These are phyloP conservation scores for Pelagia noctiluca DNA, from an alignment of 30 jellyfish, hydroid and myxozoan species.

Conservation along the genomic window DNA sequence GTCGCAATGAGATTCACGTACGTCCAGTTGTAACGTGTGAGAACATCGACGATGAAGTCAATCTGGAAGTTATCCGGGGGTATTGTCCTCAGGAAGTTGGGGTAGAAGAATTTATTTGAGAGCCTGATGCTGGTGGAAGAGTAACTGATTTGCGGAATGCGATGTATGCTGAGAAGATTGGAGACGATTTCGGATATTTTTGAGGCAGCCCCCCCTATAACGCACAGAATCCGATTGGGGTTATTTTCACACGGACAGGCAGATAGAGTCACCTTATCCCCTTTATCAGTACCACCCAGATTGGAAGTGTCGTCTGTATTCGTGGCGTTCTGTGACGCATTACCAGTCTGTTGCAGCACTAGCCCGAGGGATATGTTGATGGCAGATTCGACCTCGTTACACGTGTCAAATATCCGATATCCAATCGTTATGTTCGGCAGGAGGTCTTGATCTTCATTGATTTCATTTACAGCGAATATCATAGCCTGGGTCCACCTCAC, in stretches of 20 bases:
- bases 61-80: constrained; percentile 93
- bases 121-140: constrained; percentile 86
- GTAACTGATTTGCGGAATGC: constrained; percentile 84
- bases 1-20: constrained; percentile 83
- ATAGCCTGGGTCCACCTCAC: constrained; percentile 78
- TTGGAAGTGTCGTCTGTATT: background rate
- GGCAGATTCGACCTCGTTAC: constrained; percentile 78
- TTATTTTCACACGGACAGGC: constrained; percentile 21
- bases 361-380: constrained; percentile 64
- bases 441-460: constrained; percentile 34
- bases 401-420: constrained; percentile 68
- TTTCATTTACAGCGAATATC: constrained; percentile 72
- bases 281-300: too few relatives aligned
- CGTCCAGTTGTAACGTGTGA: constrained; percentile 76
- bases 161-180: constrained; percentile 61
- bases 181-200: constrained; percentile 58
- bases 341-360: constrained; percentile 10
- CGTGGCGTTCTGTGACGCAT: background rate
- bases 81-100: constrained; percentile 86
- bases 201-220: constrained; percentile 93
- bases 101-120: constrained; percentile 49
- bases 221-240: constrained; percentile 44
- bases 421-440: constrained; percentile 61
- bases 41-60: constrained; percentile 69
- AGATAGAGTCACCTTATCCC: too few relatives aligned